These are phyloP conservation scores for Myrmophylax atrothorax DNA, from an alignment of 2,113 vertebrate genomes.

Conservation along the genomic window DNA sequence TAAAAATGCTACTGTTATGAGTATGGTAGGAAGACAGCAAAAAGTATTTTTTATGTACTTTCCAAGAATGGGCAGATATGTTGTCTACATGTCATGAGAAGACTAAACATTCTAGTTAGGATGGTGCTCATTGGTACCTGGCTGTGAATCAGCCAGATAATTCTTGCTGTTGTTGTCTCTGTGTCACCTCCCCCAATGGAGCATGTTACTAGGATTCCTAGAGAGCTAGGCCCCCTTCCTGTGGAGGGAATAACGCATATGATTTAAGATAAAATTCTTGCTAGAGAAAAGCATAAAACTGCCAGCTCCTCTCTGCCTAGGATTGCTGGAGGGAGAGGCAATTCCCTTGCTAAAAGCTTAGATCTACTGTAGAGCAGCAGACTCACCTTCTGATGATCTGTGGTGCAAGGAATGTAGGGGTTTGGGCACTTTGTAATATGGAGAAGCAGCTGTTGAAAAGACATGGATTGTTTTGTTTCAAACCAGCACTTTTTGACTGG, in stretches of 20 bases:
- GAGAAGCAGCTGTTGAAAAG: conserved; percentile 1
- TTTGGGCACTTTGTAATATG: background rate
- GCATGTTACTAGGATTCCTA: background rate
- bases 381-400: background rate
- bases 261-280: background rate
- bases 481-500: background rate
- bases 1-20: background rate
- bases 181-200: background rate
- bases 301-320: background rate
- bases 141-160: background rate
- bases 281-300: background rate
- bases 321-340: conserved; percentile 1
- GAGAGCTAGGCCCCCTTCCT: background rate
- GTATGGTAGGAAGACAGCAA: background rate
- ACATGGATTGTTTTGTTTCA: background rate
- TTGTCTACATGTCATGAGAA: background rate
- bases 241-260: background rate
- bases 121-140: background rate
- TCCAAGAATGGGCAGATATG: background rate
- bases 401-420: background rate
- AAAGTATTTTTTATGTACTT: background rate
- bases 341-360: background rate
- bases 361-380: background rate
- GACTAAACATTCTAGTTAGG: background rate
- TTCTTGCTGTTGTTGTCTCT: background rate